Evolutionary conservation across 2,797 vertebrate species (phyloP).

Genomic region (Spinus olivaceus): DNA sequence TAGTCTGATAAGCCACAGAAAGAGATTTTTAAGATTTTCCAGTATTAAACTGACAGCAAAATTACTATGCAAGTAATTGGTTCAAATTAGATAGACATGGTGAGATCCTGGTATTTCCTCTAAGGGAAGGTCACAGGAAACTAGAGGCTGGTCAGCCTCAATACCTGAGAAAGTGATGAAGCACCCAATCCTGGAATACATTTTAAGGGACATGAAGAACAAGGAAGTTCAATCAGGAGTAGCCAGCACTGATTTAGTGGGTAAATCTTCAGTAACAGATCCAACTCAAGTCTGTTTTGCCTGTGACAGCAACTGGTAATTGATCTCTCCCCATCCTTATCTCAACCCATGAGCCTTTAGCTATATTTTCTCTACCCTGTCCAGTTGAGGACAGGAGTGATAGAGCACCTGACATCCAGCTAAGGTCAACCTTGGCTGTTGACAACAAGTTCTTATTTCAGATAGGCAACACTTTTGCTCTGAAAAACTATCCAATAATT

Average conservation of each 20-base stretch:
- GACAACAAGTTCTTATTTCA: not conserved
- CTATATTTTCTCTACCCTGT: not conserved
- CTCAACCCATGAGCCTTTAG: not conserved
- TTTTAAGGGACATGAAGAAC: not conserved
- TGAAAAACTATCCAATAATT: not conserved
- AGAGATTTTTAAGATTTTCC: not conserved
- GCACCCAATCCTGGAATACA: not conserved
- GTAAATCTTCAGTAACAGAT: not conserved
- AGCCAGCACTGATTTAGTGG: not conserved
- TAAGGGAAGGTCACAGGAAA: not conserved
- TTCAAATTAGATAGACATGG: not conserved
- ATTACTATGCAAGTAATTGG: not conserved
- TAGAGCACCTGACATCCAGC: not conserved
- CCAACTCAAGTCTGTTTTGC: not conserved
- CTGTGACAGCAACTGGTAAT: not conserved
- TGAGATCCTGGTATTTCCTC: not conserved
- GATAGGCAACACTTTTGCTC: not conserved
- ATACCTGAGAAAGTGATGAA: not conserved
- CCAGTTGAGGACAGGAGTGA: not conserved
- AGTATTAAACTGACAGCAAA: not conserved
- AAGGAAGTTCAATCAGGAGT: not conserved
- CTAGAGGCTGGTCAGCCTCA: not conserved
- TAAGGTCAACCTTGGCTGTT: not conserved
- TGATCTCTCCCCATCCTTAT: not conserved
- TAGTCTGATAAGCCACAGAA: not conserved